Evolutionary conservation across 2,113 vertebrate genomes (phyloP).

Genomic region (Oryzias melastigma): DNA sequence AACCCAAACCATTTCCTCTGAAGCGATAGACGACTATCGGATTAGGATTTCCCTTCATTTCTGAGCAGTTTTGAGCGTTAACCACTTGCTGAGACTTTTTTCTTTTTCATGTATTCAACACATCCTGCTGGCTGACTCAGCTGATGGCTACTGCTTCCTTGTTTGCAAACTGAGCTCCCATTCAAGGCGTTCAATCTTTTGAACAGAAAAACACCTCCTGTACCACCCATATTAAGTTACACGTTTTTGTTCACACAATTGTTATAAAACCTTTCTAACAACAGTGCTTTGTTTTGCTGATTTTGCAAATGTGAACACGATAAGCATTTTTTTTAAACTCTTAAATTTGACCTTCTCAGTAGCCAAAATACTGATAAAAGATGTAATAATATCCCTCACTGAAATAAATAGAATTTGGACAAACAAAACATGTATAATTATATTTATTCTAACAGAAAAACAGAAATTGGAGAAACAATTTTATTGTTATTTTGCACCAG

Average conservation of each 20-base stretch:
- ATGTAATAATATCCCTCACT: not conserved
- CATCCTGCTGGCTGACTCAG: too few species aligned
- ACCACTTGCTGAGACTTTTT: too few species aligned
- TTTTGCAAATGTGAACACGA: not conserved
- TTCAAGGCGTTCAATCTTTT: conserved; percentile 10
- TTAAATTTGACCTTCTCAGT: conserved; percentile 8
- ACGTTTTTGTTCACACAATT: not conserved
- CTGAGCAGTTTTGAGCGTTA: not conserved
- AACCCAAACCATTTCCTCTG: not conserved
- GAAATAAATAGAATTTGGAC: not conserved
- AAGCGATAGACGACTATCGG: fast-evolving
- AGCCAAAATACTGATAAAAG: not conserved
- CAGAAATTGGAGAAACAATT: too few species aligned
- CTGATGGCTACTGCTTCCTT: too few species aligned
- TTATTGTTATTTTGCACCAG: too few species aligned
- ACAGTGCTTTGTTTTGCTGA: fast-evolving
- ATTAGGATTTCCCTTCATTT: not conserved
- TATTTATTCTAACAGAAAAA: too few species aligned
- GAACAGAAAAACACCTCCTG: conserved; percentile 3
- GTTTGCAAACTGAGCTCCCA: too few species aligned
- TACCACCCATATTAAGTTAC: not conserved
- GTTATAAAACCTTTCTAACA: not conserved
- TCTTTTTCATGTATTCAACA: too few species aligned
- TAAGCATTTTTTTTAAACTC: not conserved
- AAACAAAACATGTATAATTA: not conserved